These are phyloP conservation scores for Fukomys damarensis DNA, from an alignment of 2,113 vertebrate species.

Conservation along the genomic window DNA sequence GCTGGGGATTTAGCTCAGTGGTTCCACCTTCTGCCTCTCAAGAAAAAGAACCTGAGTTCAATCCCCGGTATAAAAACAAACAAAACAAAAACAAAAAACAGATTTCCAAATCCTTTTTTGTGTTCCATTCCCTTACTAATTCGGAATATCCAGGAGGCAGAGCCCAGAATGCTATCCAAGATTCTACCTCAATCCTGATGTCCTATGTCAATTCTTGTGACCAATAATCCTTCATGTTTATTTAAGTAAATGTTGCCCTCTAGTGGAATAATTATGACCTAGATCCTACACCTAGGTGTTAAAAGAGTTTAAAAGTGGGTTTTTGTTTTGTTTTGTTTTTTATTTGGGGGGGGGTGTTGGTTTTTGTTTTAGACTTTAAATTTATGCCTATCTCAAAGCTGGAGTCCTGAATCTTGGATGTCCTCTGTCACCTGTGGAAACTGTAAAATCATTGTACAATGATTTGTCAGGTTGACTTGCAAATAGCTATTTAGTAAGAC, in stretches of 20 bases:
- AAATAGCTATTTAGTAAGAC: background rate
- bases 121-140: background rate
- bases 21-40: too few relatives aligned
- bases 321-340: too few relatives aligned
- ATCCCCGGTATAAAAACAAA: too few relatives aligned
- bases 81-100: background rate
- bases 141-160: background rate
- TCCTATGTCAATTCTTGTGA: background rate
- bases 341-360: too few relatives aligned
- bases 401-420: background rate
- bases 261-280: constrained; percentile 47
- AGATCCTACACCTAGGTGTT: background rate
- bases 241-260: constrained; percentile 72
- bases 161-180: background rate
- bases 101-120: background rate
- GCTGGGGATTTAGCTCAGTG: too few relatives aligned
- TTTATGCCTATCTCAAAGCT: background rate
- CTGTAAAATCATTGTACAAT: background rate
- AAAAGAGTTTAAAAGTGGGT: too few relatives aligned
- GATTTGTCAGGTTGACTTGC: background rate
- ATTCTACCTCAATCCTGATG: accelerated
- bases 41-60: too few relatives aligned
- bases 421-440: background rate
- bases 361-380: background rate
- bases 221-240: constrained; percentile 8